Evolutionary conservation across 1,140 invertebrate genomes (phyloP).

Genomic region (Cylas formicarius): DNA sequence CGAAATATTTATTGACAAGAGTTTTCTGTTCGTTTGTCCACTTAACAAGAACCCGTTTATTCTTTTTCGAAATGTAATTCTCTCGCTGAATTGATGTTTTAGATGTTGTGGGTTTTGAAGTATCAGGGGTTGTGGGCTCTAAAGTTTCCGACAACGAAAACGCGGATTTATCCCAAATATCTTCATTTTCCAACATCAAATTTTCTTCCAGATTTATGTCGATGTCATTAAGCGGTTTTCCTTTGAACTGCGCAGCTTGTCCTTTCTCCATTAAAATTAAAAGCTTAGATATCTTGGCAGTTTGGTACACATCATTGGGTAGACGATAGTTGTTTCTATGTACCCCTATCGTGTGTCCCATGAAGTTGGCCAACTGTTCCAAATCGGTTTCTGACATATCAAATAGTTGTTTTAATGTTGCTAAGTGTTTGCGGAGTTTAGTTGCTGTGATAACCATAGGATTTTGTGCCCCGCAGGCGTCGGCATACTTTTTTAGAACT

Average conservation of each 20-base stretch:
- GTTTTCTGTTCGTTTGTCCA: too few relatives aligned
- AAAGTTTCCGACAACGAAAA: too few relatives aligned
- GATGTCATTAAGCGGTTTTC: slow-evolving; percentile 37
- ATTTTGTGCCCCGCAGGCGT: slow-evolving; percentile 29
- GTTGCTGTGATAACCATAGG: slow-evolving; percentile 30
- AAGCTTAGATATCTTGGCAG: slow-evolving; percentile 37
- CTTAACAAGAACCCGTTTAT: too few relatives aligned
- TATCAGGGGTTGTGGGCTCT: too few relatives aligned
- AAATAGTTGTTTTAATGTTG: slow-evolving; percentile 38
- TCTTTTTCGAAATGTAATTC: too few relatives aligned
- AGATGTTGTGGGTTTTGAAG: too few relatives aligned
- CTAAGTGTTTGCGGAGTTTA: slow-evolving; percentile 36
- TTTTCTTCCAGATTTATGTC: slow-evolving; percentile 34
- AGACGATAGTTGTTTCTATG: slow-evolving; percentile 25
- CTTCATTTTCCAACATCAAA: slow-evolving; percentile 13
- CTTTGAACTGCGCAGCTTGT: slow-evolving; percentile 29
- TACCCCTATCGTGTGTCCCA: slow-evolving; percentile 22
- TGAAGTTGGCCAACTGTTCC: slow-evolving; percentile 29
- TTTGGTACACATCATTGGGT: slow-evolving; percentile 33
- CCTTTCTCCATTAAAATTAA: slow-evolving; percentile 38
- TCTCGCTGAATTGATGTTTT: too few relatives aligned
- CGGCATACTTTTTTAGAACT: slow-evolving; percentile 30
- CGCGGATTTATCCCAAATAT: too few relatives aligned
- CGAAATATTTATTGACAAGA: too few relatives aligned
- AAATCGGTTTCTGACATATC: slow-evolving; percentile 32